Percentiles rank a stretch among this genome's conserved stretches.
Conservation (phyloP, 2,888 invertebrate species). For the Anthrax anthrax region DNA sequence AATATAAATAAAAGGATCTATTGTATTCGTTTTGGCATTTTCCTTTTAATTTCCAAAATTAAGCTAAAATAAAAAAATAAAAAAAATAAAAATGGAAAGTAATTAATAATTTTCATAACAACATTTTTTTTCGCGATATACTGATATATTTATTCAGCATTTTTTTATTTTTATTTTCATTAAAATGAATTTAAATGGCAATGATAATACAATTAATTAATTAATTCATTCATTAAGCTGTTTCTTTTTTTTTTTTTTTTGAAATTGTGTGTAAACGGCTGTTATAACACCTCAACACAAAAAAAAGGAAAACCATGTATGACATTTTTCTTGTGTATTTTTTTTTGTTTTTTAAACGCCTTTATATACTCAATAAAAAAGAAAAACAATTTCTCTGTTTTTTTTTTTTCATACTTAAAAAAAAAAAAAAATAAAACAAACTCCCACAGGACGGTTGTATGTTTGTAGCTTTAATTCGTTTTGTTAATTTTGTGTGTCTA, state of each 20-base stretch:
- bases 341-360: no score
- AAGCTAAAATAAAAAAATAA: no score
- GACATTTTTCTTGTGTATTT: background rate
- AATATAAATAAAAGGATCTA: no score
- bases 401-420: no score
- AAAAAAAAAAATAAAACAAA: background rate
- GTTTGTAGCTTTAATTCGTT: background rate
- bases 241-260: background rate
- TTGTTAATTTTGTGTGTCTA: background rate
- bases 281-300: background rate
- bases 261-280: background rate
- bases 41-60: no score
- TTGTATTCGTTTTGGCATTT: no score
- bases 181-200: no score
- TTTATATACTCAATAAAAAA: no score
- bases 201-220: no score
- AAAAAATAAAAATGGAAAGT: no score
- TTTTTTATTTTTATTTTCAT: background rate
- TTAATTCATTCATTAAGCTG: background rate
- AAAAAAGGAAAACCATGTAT: background rate
- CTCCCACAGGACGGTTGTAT: background rate
- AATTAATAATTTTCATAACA: background rate
- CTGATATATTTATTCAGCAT: no score
- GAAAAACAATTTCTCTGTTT: no score
- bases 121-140: background rate